Conservation (phyloP, 2,113 vertebrate genomes). For the Sclerurus mexicanus region DNA sequence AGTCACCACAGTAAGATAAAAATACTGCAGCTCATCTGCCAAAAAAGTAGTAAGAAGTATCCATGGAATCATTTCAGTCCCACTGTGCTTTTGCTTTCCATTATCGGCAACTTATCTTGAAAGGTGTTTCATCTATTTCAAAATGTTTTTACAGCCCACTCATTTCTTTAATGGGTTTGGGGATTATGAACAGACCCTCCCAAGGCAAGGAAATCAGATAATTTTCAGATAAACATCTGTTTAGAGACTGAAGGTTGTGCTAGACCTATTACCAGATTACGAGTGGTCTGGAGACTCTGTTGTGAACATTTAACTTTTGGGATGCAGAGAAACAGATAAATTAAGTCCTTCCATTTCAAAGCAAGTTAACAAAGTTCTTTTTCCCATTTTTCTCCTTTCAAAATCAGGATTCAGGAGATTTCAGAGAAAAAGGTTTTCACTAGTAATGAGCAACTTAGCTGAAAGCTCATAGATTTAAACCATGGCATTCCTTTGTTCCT, state of each 20-base stretch:
- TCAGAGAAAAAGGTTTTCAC: neutral
- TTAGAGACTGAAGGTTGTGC: neutral
- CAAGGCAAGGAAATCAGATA: neutral
- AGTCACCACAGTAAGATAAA: neutral
- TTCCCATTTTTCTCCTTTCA: neutral
- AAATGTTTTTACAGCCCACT: neutral
- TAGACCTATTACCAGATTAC: neutral
- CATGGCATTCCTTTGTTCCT: neutral
- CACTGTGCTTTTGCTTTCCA: neutral
- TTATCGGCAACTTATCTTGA: neutral
- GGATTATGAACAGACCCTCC: neutral
- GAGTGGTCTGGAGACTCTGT: neutral
- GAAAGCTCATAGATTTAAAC: neutral
- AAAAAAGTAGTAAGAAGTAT: neutral
- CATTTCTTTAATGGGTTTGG: constrained; percentile 3
- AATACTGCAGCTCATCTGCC: neutral
- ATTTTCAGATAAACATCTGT: neutral
- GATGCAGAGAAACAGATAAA: neutral
- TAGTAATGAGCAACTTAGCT: neutral
- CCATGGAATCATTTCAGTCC: neutral
- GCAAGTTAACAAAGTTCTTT: neutral
- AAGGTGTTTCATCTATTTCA: constrained; percentile 24
- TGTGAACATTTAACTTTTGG: neutral
- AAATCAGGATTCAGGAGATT: neutral
- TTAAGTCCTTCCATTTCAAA: neutral